phyloP scores from a whole-genome alignment of 2,797 vertebrate species.

The Hapalemur alaotrensis region DNA sequence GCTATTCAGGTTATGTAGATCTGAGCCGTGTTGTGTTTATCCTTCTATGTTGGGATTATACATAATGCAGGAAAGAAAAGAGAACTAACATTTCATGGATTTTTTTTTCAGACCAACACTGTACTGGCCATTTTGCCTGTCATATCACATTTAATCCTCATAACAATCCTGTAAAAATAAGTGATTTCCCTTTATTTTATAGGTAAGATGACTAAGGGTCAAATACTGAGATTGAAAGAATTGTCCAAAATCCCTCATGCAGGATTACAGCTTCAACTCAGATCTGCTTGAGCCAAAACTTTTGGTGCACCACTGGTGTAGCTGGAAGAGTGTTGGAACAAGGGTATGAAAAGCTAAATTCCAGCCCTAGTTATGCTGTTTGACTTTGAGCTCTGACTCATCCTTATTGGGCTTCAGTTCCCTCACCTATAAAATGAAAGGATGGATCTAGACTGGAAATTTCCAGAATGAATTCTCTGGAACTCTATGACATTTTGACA shows the following conservation, averaged over 20 bases:
- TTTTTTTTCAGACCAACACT: background rate
- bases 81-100: background rate
- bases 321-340: background rate
- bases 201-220: background rate
- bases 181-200: conserved; percentile 3
- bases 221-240: background rate
- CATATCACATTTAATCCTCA: background rate
- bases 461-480: background rate
- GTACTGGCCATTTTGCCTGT: background rate
- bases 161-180: background rate
- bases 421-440: background rate
- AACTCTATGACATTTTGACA: background rate
- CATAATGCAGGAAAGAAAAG: background rate
- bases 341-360: background rate
- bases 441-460: background rate
- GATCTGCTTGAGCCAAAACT: background rate
- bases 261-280: background rate
- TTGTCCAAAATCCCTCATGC: background rate
- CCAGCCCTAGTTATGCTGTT: too few species aligned
- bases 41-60: background rate
- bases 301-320: background rate
- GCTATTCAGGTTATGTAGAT: background rate
- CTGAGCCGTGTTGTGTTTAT: background rate
- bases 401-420: background rate
- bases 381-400: background rate